Evolutionary conservation across 1,140 invertebrate species (phyloP), one percentile per base, ranked within the genome.

Genomic region (Calephelis nemesis): DNA sequence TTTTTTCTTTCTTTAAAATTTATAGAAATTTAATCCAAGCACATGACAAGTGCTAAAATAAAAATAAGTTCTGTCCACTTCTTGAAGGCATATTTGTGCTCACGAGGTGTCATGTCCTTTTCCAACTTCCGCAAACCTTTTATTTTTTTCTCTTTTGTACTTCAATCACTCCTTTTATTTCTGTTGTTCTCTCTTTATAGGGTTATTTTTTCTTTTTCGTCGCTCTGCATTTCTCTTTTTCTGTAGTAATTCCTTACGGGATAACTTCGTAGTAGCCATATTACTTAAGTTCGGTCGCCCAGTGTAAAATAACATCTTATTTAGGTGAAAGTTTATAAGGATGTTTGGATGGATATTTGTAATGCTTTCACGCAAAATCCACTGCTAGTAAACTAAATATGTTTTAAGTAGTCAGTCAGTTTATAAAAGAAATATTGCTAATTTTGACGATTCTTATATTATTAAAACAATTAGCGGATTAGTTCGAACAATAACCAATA

Each of bases 91-190:
- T 19, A n/a, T 40, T n/a, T 30, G 8, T 48, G 64, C 47, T 79
- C 77, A 65, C 66, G 73, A 62, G 67, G 69, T 49, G 65, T 71
- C 69, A 75, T 75, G 49, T 80, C 68, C 47, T 76, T 74, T 42
- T 73, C 72, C 65, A 73, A 62, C 67, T 77, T 78, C 45, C 70
- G 63, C 7, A 68, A 69, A 69, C 66, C 73, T 68, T 78, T 78
- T 73, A n/a, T n/a, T 75, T 66, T 72, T 75, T 39, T 74, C 74
- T 48, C 71, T 72, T 54, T 63, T 54, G 47, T 76, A 78, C 45
- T 78, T 78, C 40, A 73, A 71, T 12, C 63, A 67, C 47, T 78
- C 65, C 50, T 76, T 78, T 68, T 75, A 72, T 73, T 64, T 78
- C 67, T 75, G 63, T 71, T 79, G 67, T 73, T 79, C 64, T 69